Conservation (phyloP, 2,888 invertebrate genomes). For the Rotaria socialis region DNA sequence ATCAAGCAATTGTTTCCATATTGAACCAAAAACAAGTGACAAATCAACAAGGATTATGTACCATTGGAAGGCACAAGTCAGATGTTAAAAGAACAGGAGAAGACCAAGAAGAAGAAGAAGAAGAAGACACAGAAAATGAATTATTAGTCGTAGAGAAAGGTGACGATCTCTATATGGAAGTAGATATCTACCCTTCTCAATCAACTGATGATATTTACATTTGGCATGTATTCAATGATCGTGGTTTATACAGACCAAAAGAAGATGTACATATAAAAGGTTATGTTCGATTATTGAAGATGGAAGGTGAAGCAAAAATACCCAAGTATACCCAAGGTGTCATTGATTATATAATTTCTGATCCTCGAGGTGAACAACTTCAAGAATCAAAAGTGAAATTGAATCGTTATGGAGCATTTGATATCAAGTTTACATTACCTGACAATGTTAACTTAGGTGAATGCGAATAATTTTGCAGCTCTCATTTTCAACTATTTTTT, state of each 20-base stretch:
- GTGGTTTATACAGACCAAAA: background rate
- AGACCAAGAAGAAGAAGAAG: too few species aligned
- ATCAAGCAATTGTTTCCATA: background rate
- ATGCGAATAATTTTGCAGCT: too few species aligned
- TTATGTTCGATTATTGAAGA: background rate
- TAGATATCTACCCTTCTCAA: background rate
- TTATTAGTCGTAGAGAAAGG: constrained; percentile 5
- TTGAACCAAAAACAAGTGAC: background rate
- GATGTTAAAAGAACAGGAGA: too few species aligned
- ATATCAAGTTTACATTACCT: background rate
- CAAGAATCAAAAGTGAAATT: constrained; percentile 16
- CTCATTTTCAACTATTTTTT: background rate
- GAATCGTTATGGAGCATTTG: constrained; percentile 9
- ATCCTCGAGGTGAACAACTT: constrained; percentile 1
- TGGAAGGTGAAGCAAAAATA: background rate
- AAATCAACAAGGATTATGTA: constrained; percentile 9
- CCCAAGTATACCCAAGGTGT: background rate
- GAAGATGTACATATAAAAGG: constrained; percentile 20
- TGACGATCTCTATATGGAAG: background rate
- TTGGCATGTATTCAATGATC: constrained; percentile 16
- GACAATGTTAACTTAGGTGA: constrained; percentile 20
- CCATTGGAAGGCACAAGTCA: background rate
- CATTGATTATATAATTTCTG: background rate
- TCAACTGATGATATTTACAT: background rate
- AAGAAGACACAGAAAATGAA: background rate